Conservation (phyloP, 2,797 vertebrate genomes). For the Setipinna tenuifilis region DNA sequence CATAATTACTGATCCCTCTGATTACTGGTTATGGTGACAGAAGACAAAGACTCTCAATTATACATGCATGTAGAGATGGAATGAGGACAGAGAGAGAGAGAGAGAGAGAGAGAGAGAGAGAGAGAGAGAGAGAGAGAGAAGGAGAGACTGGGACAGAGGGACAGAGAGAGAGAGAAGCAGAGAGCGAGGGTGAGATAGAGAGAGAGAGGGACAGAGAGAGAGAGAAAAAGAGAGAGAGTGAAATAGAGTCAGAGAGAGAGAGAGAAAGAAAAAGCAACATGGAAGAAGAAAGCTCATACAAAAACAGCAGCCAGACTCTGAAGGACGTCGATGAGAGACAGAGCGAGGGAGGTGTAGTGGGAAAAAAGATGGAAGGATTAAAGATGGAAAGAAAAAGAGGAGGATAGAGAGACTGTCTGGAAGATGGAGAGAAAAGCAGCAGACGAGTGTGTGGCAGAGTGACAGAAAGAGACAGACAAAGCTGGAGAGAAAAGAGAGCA, state of each 20-base stretch:
- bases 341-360: too few species aligned
- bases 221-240: background rate
- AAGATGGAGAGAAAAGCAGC: too few species aligned
- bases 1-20: conserved; percentile 73
- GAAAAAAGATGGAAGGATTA: too few species aligned
- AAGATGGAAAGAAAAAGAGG: too few species aligned
- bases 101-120: background rate
- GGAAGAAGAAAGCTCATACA: background rate
- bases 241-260: background rate
- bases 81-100: conserved; percentile 42
- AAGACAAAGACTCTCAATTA: conserved; percentile 70
- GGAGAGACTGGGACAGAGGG: background rate
- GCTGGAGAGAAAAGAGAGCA: too few species aligned
- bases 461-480: too few species aligned
- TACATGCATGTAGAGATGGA: conserved; percentile 52
- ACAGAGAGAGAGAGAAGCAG: background rate
- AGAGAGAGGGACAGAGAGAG: background rate
- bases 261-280: background rate
- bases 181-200: background rate
- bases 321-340: background rate
- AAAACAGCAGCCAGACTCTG: background rate
- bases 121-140: background rate
- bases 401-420: too few species aligned
- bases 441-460: too few species aligned
- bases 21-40: conserved; percentile 66